Evolutionary conservation across 2,888 invertebrate species (phyloP), one percentile per base, ranked within the genome.

Genomic region (Polyommatus iphigenia): DNA sequence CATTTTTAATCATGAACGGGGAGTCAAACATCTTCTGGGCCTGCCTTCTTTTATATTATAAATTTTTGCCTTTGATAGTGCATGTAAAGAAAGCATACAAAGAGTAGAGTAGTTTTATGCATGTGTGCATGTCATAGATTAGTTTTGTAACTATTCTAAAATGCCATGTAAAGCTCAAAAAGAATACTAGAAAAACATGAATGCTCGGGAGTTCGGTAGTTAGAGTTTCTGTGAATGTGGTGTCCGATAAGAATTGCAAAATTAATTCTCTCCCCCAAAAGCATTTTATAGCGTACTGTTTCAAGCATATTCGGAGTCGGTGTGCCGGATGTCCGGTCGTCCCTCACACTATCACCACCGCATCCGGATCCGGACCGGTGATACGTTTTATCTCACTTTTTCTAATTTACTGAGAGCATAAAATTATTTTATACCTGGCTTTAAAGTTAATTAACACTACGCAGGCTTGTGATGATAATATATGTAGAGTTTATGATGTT

Each of bases 361-460:
- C 67, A n/a, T n/a, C 59, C 59, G 57, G 57, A 5, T 62, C 62
- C 62, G 62, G 62, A 13, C 29, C 29, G 15, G 29, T 29, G 29
- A 67, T 67, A 29, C 29, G 67, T 13, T 67, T 67, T 67, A 67
- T 29, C 67, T 67, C 29, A 67, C 29, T 67, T 67, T 67, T 67
- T 67, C 29, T 67, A 67, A 67, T 29, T 67, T 67, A 67, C 24
- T 67, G 29, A 4, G 67, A 67, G 20, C 10, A 29, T 67, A 6
- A 67, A 29, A 67, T 15, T 13, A 15, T 29, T 29, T 57, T 29
- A 5, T 0, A 24, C 62, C 62, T 24, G 18, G 54, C 1, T 18
- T 18, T 1, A 54, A 54, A 54, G 18, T 54, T 54, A 54, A 54
- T 54, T 54, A 54, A 18, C 13, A 54, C 46, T 46, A 18, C 18